Evolutionary conservation across 2,797 vertebrate species (phyloP).

Genomic region (Phataginus tetradactyla): DNA sequence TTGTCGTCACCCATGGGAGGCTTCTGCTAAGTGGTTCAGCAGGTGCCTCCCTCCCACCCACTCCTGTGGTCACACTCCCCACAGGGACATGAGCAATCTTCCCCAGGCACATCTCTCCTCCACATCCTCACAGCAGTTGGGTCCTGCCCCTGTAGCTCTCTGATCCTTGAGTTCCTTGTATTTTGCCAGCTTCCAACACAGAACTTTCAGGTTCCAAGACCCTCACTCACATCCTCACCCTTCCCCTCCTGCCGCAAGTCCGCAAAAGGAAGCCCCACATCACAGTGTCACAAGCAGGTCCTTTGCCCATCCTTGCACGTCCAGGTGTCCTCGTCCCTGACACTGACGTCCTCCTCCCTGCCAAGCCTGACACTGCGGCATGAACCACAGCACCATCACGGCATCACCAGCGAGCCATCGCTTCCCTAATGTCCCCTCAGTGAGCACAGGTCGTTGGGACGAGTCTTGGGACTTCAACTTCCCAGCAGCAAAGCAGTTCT

Average conservation of each 20-base stretch:
- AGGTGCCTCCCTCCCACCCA: too few relatives aligned
- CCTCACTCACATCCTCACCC: background rate
- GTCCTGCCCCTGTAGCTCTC: background rate
- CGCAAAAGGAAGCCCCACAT: background rate
- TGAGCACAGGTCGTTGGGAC: background rate
- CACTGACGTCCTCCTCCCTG: background rate
- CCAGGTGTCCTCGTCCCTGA: background rate
- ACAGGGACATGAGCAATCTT: background rate
- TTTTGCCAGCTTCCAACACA: background rate
- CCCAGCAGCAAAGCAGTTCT: background rate
- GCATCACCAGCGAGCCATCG: background rate
- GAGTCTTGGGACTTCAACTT: background rate
- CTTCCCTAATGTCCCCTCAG: background rate
- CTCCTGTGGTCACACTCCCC: background rate
- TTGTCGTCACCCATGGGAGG: background rate
- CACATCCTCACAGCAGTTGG: too few relatives aligned
- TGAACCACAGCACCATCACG: background rate
- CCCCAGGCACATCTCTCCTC: background rate
- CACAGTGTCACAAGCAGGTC: background rate
- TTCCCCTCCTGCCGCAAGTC: background rate
- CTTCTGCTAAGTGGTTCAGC: conserved; percentile 44
- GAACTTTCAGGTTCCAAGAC: background rate
- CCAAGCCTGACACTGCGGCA: background rate
- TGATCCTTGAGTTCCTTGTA: background rate
- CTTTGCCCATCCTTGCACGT: background rate